Conservation (phyloP, 2,888 invertebrate species). For the Acrobasis repandana region DNA sequence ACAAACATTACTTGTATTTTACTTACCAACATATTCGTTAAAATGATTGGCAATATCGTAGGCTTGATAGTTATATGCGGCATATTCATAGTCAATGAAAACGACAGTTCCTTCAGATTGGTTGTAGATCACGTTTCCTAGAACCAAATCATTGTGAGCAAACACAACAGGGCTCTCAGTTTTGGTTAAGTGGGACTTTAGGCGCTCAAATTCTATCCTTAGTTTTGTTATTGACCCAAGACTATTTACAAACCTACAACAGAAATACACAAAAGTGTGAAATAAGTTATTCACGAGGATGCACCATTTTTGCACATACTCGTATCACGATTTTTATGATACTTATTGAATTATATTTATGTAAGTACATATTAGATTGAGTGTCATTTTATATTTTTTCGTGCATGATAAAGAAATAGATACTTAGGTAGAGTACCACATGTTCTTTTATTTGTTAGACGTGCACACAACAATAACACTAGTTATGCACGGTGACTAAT, state of each 20-base stretch:
- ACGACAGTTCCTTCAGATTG: conserved; percentile 86
- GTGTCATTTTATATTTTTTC: no score
- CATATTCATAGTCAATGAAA: conserved; percentile 99
- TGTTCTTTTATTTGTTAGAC: no score
- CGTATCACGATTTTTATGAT: no score
- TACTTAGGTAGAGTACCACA: no score
- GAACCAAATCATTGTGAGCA: conserved; percentile 97
- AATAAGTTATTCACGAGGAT: conserved; percentile 4
- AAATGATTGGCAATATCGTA: conserved; percentile 99
- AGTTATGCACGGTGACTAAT: no score
- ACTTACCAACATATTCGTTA: conserved; percentile 96
- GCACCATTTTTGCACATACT: neutral
- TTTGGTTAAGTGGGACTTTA: conserved; percentile 85
- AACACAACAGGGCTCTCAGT: conserved; percentile 92
- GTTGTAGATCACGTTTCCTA: conserved; percentile 96
- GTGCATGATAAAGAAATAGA: no score
- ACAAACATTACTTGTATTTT: neutral
- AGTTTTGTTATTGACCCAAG: conserved; percentile 87
- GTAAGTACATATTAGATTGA: no score
- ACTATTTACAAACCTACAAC: conserved; percentile 85
- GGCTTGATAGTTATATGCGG: conserved; percentile 95
- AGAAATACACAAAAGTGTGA: conserved; percentile 39
- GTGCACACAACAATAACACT: no score
- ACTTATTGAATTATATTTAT: no score
- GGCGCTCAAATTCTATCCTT: conserved; percentile 85